Evolutionary conservation across 2,888 invertebrate genomes (phyloP), one percentile per base, ranked within the genome.

Genomic region (Anaspis maculata): DNA sequence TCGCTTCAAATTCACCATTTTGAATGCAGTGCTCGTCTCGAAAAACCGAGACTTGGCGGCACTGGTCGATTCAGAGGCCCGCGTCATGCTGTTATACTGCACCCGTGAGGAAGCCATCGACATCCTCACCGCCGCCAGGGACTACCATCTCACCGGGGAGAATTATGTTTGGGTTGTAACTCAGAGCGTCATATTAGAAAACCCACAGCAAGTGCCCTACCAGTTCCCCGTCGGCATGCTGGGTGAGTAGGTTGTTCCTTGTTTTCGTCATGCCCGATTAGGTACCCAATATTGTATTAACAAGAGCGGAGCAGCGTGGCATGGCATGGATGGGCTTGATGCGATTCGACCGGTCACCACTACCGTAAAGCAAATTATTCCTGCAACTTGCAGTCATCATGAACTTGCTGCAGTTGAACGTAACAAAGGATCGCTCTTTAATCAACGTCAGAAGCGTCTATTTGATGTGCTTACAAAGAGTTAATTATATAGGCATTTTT

Each of bases 91-190:
- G 21, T 72, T 95, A 36, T 94, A 94, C 64, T 87, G 88, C 49
- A 91, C 90, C 14, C 74, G 83, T 36, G 84, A 87, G 57, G 91
- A 92, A 65, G 91, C 90, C 13, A 81, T 80, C 39, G 77, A 79
- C 54, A 91, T 92, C 47, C 70, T 94, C 50, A 72, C 75, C 16
- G 79, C 79, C 15, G 89, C 89, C 2, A 72, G 77, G 35, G 79
- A 81, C 50, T 71, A 79, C 49, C 83, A 84, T 48, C 77, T 90
- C 41, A 87, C 85, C 3, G 86, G 86, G 5, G 90, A 91, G 65
- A 91, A 91, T 64, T 94, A 92, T 65, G 88, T 95, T 6, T 95
- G 95, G 95, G 90, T 95, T 37, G 94, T 91, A 12, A 92, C 92
- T 29, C 94, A 95, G 64, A 89, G 88, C 59, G 91, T 91, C 46